Conservation (phyloP, 2,888 invertebrate genomes). For the Sinhomidia bicolor region DNA sequence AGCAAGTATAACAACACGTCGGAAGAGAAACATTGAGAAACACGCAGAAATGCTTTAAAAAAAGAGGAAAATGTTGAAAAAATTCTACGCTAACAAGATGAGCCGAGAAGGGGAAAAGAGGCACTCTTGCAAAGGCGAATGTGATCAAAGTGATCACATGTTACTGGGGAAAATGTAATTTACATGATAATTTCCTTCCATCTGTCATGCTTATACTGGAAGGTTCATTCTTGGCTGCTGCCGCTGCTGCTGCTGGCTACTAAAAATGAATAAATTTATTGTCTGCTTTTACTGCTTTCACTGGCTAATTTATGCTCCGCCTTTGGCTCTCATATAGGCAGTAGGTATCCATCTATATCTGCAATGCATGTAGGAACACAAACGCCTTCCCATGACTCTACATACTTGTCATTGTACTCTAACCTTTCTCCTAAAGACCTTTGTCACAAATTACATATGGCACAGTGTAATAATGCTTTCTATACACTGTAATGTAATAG, state of each 20-base stretch:
- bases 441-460: slow-evolving; percentile 37
- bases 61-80: neutral
- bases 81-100: slow-evolving; percentile 27
- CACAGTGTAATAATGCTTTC: neutral
- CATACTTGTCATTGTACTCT: slow-evolving; percentile 7
- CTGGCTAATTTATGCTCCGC: slow-evolving; percentile 65
- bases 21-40: neutral
- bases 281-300: slow-evolving; percentile 63
- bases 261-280: slow-evolving; percentile 70
- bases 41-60: neutral
- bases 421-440: neutral
- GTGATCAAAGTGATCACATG: slow-evolving; percentile 70
- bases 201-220: slow-evolving; percentile 63
- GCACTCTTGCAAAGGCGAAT: slow-evolving; percentile 22
- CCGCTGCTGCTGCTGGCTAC: too few relatives aligned
- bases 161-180: slow-evolving; percentile 70
- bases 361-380: neutral
- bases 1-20: neutral
- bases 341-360: neutral
- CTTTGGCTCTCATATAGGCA: slow-evolving; percentile 44
- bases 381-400: neutral
- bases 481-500: neutral
- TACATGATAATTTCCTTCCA: slow-evolving; percentile 72
- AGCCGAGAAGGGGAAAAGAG: slow-evolving; percentile 2
- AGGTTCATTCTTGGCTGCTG: slow-evolving; percentile 63